These are phyloP conservation scores for Hirtodrosophila histrioides DNA, from an alignment of 2,888 invertebrate species.

Conservation along the genomic window DNA sequence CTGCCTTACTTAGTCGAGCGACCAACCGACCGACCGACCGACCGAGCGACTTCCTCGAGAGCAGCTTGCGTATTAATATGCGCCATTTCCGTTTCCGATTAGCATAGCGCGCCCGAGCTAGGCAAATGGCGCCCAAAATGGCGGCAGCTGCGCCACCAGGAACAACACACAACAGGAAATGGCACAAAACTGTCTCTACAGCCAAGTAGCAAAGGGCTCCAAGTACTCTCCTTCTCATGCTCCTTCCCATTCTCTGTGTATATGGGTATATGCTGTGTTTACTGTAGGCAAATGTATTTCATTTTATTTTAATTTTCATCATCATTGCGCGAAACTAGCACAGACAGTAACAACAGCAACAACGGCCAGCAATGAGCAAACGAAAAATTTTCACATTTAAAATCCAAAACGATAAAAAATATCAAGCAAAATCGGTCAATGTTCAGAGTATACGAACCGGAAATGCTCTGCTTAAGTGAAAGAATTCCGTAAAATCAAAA, in stretches of 20 bases:
- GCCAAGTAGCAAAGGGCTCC: slow-evolving; percentile 43
- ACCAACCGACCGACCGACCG: slow-evolving; percentile 9
- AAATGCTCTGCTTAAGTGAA: slow-evolving; percentile 33
- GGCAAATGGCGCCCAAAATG: slow-evolving; percentile 64
- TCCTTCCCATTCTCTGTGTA: slow-evolving; percentile 18
- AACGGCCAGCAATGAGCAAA: slow-evolving; percentile 37
- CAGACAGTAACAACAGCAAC: slow-evolving; percentile 43
- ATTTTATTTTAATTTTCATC: slow-evolving; percentile 81
- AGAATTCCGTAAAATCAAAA: too few relatives aligned
- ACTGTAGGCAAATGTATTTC: slow-evolving; percentile 75
- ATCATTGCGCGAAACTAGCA: slow-evolving; percentile 78
- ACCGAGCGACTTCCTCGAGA: slow-evolving; percentile 61
- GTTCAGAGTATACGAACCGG: slow-evolving; percentile 5
- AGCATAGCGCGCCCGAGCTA: slow-evolving; percentile 68
- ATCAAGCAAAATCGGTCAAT: slow-evolving; percentile 44
- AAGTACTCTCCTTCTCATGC: slow-evolving; percentile 34
- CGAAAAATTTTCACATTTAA: slow-evolving; percentile 72
- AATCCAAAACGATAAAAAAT: slow-evolving; percentile 76
- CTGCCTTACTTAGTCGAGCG: slow-evolving; percentile 45
- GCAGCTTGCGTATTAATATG: slow-evolving; percentile 80
- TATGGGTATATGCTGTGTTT: slow-evolving; percentile 28
- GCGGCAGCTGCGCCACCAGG: slow-evolving; percentile 70
- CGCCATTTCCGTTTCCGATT: slow-evolving; percentile 81
- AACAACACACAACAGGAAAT: slow-evolving; percentile 69
- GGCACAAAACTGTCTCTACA: slow-evolving; percentile 72